Percentiles rank a stretch among this genome's conserved stretches.
These are phyloP conservation scores for Sarcophaga peregrina DNA, from an alignment of 1,140 invertebrate genomes.

Conservation along the genomic window DNA sequence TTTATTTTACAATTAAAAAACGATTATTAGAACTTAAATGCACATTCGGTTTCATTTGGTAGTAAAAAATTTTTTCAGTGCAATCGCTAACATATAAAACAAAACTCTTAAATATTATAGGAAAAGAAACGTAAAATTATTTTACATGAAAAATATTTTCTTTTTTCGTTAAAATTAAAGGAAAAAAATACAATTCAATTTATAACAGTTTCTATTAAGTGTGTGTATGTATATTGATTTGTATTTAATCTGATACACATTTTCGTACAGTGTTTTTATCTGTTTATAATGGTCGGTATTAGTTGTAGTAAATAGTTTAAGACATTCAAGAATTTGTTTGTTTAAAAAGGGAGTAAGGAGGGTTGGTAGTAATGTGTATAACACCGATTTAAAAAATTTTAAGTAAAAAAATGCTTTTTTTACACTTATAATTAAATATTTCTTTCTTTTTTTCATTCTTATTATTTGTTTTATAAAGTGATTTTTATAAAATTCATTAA, in stretches of 20 bases:
- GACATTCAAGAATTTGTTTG: background rate
- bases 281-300: background rate
- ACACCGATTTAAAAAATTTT: conserved; percentile 27
- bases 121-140: background rate
- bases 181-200: no score
- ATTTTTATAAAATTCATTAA: background rate
- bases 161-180: no score
- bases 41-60: background rate
- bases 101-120: conserved; percentile 17
- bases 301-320: background rate
- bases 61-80: background rate
- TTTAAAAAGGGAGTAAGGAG: background rate
- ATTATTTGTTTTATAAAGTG: conserved; percentile 39
- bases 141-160: conserved; percentile 16
- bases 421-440: background rate
- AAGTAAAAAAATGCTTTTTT: conserved; percentile 6
- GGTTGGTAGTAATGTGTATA: conserved; percentile 43
- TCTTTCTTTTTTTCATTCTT: background rate
- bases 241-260: no score
- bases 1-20: background rate
- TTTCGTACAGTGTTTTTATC: background rate
- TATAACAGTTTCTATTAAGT: no score
- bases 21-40: conserved; percentile 15
- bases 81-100: background rate
- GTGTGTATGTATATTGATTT: no score